Evolutionary conservation across 2,888 invertebrate species (phyloP), one percentile per base, ranked within the genome.

Genomic region (Vanessa cardui): DNA sequence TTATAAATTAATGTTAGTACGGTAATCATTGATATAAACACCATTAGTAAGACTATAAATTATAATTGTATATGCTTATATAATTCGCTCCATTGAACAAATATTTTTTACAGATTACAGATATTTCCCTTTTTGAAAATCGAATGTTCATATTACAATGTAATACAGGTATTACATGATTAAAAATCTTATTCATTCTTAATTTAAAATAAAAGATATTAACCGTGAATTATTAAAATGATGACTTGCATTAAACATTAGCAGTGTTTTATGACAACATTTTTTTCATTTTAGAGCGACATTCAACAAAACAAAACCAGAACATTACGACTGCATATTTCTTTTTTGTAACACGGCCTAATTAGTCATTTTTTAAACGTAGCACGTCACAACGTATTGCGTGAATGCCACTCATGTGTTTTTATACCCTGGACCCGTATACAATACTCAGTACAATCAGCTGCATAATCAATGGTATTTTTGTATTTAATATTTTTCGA

Each of bases 331-430:
- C 21, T n/a, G 58, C 64, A 60, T 46, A 60, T 52, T 59, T 52
- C 20, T 15, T 54, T 65, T 60, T 65, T 61, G 63, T 61, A 66
- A 68, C 45, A 60, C 58, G 62, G 26, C 31, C 62, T 69, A 69
- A 71, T 71, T 71, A 71, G 66, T 68, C 52, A 68, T 71, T 72
- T 72, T 73, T 62, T 71, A 66, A 71, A 72, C 68, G 68, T 67
- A 68, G 73, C 69, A 66, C 69, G 74, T 70, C 68, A 69, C 59
- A 72, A 67, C 62, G 72, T 70, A 60, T 76, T 67, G 76, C 76
- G 76, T 76, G 76, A 73, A 70, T 68, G 75, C 64, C 75, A 73
- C 72, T 71, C 71, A 73, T 69, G 70, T 70, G 71, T 73, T 70
- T 73, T 72, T 73, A 71, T 71, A 71, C 61, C 26, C 16, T 49